Evolutionary conservation across 37 sponge, comb jelly and placozoan species (phyloP).

Genomic region (Chondrosia reniformis): DNA sequence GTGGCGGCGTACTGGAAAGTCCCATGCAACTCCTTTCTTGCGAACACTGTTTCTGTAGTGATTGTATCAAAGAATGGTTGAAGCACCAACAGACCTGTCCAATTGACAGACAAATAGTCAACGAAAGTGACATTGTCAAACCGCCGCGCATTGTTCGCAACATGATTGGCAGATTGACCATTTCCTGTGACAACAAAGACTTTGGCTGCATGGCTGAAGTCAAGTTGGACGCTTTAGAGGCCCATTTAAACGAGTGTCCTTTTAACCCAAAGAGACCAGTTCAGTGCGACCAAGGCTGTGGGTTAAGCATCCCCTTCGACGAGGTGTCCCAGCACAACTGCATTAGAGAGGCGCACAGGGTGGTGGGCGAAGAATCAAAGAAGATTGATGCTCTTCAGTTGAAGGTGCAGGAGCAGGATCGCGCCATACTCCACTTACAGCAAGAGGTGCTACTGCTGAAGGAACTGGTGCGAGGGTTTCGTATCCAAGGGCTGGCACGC

Average conservation of each 20-base stretch:
- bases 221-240: conserved; percentile 63
- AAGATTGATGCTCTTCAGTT: conserved; percentile 33
- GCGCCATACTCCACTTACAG: not conserved
- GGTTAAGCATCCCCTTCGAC: conserved; percentile 74
- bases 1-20: conserved; percentile 74
- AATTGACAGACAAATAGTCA: conserved; percentile 74
- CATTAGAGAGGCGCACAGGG: conserved; percentile 49
- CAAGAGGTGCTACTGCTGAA: conserved; percentile 68
- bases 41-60: conserved; percentile 92
- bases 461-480: conserved; percentile 68
- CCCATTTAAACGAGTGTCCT: conserved; percentile 72
- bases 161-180: conserved; percentile 78
- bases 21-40: conserved; percentile 87
- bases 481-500: conserved; percentile 31
- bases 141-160: conserved; percentile 91
- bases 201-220: conserved; percentile 80
- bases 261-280: conserved; percentile 91
- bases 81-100: conserved; percentile 88
- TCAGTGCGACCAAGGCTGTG: conserved; percentile 86
- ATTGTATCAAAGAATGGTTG: conserved; percentile 89
- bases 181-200: conserved; percentile 78
- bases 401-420: conserved; percentile 39
- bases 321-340: conserved; percentile 81
- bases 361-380: conserved; percentile 40
- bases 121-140: conserved; percentile 65